phyloP scores from a whole-genome alignment of 30 jellyfish, hydroid and myxozoan genomes.

The Cassiopea xamachana region DNA sequence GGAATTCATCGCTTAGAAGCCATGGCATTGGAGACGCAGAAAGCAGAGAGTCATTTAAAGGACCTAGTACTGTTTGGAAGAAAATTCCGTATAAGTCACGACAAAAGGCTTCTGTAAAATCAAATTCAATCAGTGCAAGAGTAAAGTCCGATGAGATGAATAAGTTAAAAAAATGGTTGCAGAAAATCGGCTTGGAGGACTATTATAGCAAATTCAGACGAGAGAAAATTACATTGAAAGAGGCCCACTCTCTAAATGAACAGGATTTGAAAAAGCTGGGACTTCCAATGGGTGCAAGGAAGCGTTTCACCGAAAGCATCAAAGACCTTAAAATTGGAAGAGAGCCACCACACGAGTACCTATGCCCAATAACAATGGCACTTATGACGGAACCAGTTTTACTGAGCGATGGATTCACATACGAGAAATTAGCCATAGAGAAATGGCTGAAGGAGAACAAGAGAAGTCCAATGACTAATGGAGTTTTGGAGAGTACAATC shows the following conservation, averaged over 20 bases:
- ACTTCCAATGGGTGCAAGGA: conserved; percentile 66
- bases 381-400: conserved; percentile 69
- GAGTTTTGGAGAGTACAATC: conserved; percentile 14
- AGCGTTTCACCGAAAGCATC: conserved; percentile 30
- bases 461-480: conserved; percentile 70
- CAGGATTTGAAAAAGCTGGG: conserved; percentile 52
- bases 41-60: background rate
- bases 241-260: conserved; percentile 21
- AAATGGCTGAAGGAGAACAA: conserved; percentile 47
- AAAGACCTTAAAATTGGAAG: background rate
- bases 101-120: background rate
- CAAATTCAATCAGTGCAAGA: background rate
- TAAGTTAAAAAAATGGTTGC: conserved; percentile 41
- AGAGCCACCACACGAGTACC: conserved; percentile 63
- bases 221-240: conserved; percentile 55
- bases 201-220: conserved; percentile 39
- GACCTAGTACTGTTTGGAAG: background rate
- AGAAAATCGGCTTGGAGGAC: conserved; percentile 28
- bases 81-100: background rate
- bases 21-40: background rate
- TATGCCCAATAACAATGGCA: conserved; percentile 71
- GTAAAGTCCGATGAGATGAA: conserved; percentile 12
- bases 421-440: conserved; percentile 56
- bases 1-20: background rate
- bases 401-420: conserved; percentile 63